Evolutionary conservation across 2,113 vertebrate species (phyloP), one percentile per base, ranked within the genome.

Genomic region (Gopherus flavomarginatus): DNA sequence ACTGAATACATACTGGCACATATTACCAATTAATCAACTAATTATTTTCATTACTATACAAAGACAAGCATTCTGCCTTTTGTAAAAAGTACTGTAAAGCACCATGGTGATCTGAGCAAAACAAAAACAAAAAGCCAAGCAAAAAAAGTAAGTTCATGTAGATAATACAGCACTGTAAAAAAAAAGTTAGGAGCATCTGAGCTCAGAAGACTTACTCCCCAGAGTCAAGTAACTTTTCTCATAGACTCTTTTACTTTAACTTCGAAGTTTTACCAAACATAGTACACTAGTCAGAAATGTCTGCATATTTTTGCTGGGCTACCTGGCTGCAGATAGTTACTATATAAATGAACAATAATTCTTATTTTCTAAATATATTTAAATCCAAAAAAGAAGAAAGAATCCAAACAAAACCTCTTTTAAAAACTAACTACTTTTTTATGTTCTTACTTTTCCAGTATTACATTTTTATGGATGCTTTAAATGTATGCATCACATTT

Each of bases 381-480:
- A 72, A 95, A 49, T 8, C 42, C 75, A 42, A 80, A 87, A 87
- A n/a, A 93, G 85, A 90, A 42, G 5, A 3, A 91, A 86, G 72
- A 56, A 21, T 0, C 1, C 8, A 88, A 24, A 38, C 87, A 72
- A 26, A 65, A 57, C 59, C 5, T 1, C 26, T 65, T 47, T 24
- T 59, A 50, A 31, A 57, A 50, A 80, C 78, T 50, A 29, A 13
- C 10, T 29, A 10, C 54, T n/a, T 75, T 50, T 29, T 19, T 50
- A 72, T 17, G 16, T 88, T 83, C 26, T 53, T 80, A 82, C 2
- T 35, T 13, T 3, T 72, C 10, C 19, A 86, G 42, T 6, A 26
- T 88, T 91, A 90, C 90, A 92, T 91, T 65, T 47, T 94, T 93
- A 93, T 47, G 11, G 11, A 50, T 79, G 42, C 3, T 19, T 57